Evolutionary conservation across 2,888 invertebrate genomes (phyloP).

Genomic region (Callosobruchus maculatus): DNA sequence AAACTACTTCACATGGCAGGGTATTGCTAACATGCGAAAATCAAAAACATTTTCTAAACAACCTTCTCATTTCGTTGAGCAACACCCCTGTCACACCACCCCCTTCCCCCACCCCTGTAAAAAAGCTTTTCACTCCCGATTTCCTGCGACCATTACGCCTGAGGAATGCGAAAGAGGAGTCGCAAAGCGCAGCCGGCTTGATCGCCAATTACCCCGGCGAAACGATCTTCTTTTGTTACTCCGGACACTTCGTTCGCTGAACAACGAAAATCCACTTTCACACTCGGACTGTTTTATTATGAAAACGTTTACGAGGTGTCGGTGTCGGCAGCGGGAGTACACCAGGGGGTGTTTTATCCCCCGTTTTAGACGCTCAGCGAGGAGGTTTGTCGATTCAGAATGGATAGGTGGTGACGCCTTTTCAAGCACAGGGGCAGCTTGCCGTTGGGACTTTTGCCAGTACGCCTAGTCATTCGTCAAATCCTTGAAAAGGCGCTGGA

Average conservation of each 20-base stretch:
- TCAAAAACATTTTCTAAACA: background rate
- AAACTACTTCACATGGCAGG: no score
- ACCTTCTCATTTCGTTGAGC: background rate
- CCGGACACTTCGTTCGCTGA: constrained; percentile 40
- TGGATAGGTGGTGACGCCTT: no score
- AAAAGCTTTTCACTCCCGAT: background rate
- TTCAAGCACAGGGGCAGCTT: no score
- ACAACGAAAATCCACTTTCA: constrained; percentile 51
- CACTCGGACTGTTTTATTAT: constrained; percentile 48
- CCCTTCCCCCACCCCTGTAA: background rate
- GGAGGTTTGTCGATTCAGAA: no score
- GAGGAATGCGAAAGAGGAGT: background rate
- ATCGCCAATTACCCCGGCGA: constrained; percentile 37
- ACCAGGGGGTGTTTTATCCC: background rate
- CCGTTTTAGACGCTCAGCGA: background rate
- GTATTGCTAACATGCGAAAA: background rate
- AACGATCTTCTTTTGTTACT: constrained; percentile 42
- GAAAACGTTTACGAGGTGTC: constrained; percentile 40
- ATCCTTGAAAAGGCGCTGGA: no score
- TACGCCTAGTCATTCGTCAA: no score
- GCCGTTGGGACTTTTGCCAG: no score
- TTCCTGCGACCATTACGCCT: background rate
- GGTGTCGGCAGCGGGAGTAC: background rate
- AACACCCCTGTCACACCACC: background rate
- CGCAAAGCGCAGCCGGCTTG: constrained; percentile 19